phyloP scores from a whole-genome alignment of 2,113 vertebrate species.

The Hypanus sabinus region DNA sequence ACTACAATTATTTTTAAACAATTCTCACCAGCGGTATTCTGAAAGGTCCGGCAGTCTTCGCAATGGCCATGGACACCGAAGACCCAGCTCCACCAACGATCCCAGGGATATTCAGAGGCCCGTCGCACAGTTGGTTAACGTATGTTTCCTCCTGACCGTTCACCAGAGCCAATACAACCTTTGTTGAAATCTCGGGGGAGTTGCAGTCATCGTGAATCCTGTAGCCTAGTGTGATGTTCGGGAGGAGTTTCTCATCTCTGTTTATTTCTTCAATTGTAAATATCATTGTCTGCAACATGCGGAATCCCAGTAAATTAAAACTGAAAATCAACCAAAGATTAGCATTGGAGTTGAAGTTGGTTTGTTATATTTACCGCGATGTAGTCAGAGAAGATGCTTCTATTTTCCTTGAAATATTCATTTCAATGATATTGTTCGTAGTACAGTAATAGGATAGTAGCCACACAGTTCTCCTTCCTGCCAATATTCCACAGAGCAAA shows the following conservation, averaged over 20 bases:
- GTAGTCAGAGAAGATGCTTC: too few relatives aligned
- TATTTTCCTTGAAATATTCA: too few relatives aligned
- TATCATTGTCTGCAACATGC: constrained; percentile 62
- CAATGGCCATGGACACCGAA: constrained; percentile 61
- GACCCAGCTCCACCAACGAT: constrained; percentile 64
- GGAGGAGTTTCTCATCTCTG: constrained; percentile 57
- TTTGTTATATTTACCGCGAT: too few relatives aligned
- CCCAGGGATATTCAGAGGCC: constrained; percentile 51
- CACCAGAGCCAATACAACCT: constrained; percentile 57
- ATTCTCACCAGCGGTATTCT: constrained; percentile 60
- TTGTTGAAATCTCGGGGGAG: constrained; percentile 57
- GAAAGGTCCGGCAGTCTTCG: constrained; percentile 58
- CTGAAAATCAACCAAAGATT: not conserved
- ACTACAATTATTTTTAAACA: not conserved
- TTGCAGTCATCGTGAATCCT: constrained; percentile 62
- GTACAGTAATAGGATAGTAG: too few relatives aligned
- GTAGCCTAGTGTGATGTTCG: constrained; percentile 57
- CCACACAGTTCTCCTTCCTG: too few relatives aligned
- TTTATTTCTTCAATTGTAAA: constrained; percentile 65
- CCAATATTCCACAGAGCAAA: too few relatives aligned
- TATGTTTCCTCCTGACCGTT: constrained; percentile 47
- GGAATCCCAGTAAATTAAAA: constrained; percentile 46
- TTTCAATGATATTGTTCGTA: too few relatives aligned
- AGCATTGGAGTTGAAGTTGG: too few relatives aligned
- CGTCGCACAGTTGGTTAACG: constrained; percentile 43